Conservation (phyloP, 2,888 invertebrate genomes). For the Masnerella sp. region DNA sequence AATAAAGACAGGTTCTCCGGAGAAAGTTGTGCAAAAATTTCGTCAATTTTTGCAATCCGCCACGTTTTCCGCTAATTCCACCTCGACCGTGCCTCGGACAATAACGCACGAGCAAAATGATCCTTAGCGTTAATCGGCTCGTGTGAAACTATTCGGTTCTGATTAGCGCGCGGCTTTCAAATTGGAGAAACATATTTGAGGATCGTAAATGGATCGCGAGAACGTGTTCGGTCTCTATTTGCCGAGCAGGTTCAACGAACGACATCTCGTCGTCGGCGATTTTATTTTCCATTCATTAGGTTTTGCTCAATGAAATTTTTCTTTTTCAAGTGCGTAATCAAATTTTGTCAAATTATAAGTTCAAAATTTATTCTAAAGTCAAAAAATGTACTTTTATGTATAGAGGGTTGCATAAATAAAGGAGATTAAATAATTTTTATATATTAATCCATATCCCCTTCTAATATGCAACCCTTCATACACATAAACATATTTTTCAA, state of each 20-base stretch:
- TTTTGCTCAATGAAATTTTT: not conserved
- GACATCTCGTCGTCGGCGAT: not conserved
- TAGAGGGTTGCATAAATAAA: no score
- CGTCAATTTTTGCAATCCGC: constrained; percentile 52
- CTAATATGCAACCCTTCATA: no score
- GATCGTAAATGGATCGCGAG: not conserved
- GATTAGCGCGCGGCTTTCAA: constrained; percentile 23
- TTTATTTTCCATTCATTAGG: not conserved
- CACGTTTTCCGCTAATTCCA: constrained; percentile 44
- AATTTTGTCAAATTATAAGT: constrained; percentile 19
- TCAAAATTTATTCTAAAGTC: no score
- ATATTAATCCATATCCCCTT: no score
- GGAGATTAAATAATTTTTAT: no score
- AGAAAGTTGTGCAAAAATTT: constrained; percentile 59
- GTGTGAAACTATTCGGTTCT: constrained; percentile 21
- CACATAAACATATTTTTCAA: no score
- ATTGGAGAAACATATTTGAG: constrained; percentile 17
- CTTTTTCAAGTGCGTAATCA: constrained; percentile 22
- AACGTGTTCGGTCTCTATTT: not conserved
- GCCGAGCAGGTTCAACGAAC: constrained; percentile 1
- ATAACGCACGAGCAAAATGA: constrained; percentile 21
- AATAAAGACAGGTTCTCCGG: constrained; percentile 57
- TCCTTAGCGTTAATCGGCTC: constrained; percentile 17
- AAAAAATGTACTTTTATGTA: no score
- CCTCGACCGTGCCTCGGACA: constrained; percentile 20